Evolutionary conservation across 2,888 invertebrate species (phyloP).

Genomic region (Anoncus sp.): DNA sequence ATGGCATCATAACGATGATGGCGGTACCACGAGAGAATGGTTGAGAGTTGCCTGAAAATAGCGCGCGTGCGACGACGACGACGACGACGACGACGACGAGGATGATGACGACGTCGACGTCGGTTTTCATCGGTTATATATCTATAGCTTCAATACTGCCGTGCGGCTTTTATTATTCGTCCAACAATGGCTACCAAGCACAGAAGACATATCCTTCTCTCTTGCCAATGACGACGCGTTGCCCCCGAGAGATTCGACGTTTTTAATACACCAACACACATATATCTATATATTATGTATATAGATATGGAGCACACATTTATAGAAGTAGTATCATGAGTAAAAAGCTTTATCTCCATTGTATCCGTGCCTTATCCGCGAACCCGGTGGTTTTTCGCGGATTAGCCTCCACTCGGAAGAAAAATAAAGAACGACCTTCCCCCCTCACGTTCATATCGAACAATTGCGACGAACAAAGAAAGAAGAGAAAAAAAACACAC

Average conservation of each 20-base stretch:
- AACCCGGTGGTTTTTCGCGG: conserved; percentile 6
- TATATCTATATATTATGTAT: too few species aligned
- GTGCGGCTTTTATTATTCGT: conserved; percentile 56
- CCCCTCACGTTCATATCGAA: background rate
- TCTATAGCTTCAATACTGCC: conserved; percentile 39
- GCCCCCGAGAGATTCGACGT: conserved; percentile 50
- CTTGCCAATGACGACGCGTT: conserved; percentile 49
- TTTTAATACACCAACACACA: too few species aligned
- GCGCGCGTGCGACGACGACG: conserved; percentile 27
- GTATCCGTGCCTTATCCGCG: conserved; percentile 3
- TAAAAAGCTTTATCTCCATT: conserved; percentile 23
- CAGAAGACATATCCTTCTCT: conserved; percentile 53
- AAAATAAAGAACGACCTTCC: conserved; percentile 22
- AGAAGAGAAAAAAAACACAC: background rate
- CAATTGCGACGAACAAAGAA: background rate
- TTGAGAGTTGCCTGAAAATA: conserved; percentile 41
- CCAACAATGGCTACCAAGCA: conserved; percentile 45
- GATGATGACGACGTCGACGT: conserved; percentile 25
- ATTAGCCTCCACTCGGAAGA: conserved; percentile 27
- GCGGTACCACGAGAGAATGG: conserved; percentile 56
- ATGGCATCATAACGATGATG: conserved; percentile 57
- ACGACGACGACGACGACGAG: conserved; percentile 35
- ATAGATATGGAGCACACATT: conserved; percentile 32
- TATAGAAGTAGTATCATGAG: conserved; percentile 10
- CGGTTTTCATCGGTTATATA: conserved; percentile 39